Conservation (phyloP, 2,113 vertebrate genomes). For the Illadopsis cleaveri region DNA sequence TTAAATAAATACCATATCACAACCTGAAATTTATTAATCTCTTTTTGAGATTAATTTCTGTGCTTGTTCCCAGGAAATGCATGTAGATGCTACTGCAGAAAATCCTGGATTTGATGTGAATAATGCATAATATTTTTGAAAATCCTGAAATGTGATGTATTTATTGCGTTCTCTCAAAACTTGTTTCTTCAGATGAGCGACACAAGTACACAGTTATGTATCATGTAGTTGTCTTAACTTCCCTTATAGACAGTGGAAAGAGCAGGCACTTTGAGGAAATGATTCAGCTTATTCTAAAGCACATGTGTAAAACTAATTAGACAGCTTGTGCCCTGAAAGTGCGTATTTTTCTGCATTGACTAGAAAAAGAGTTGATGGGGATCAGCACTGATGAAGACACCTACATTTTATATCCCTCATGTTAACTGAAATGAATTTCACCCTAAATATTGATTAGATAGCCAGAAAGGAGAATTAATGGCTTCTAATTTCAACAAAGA, state of each 20-base stretch:
- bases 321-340: conserved; percentile 14
- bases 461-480: background rate
- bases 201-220: background rate
- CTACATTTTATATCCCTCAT: background rate
- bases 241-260: background rate
- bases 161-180: background rate
- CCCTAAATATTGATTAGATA: background rate
- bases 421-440: background rate
- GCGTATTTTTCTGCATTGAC: background rate
- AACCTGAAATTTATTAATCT: background rate
- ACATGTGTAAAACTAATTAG: conserved; percentile 12
- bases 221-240: background rate
- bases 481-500: background rate
- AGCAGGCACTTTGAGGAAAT: background rate
- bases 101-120: background rate
- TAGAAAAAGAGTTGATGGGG: background rate
- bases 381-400: background rate
- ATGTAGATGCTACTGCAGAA: background rate
- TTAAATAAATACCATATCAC: background rate
- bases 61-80: background rate
- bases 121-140: background rate
- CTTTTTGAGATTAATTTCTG: background rate
- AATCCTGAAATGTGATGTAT: background rate
- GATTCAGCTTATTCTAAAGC: conserved; percentile 28
- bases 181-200: background rate